phyloP scores from a whole-genome alignment of 2,797 vertebrate genomes.

The Carcharodon carcharias region DNA sequence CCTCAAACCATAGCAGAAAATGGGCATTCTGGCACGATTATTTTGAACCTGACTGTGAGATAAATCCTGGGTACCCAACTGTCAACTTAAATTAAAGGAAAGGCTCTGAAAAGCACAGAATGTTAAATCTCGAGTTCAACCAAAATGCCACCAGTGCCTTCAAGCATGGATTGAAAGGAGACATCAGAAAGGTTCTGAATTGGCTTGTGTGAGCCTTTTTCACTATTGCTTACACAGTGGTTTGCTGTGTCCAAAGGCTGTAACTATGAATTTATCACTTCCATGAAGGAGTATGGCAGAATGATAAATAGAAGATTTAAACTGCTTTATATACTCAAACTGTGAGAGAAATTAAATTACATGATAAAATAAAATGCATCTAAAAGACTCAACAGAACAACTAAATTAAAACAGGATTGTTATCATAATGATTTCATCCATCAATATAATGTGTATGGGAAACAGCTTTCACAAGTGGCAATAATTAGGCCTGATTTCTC shows the following conservation, averaged over 20 bases:
- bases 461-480: neutral
- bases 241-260: neutral
- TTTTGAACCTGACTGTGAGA: constrained; percentile 31
- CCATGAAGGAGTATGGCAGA: constrained; percentile 10
- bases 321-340: constrained; percentile 11
- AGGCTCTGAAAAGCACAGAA: constrained; percentile 8
- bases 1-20: constrained; percentile 23
- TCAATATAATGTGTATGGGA: constrained; percentile 25
- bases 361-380: constrained; percentile 29
- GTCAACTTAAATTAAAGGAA: constrained; percentile 30
- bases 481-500: neutral
- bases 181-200: constrained; percentile 34
- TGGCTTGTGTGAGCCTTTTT: constrained; percentile 10
- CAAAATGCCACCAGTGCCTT: constrained; percentile 24
- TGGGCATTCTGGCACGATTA: constrained; percentile 24
- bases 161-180: constrained; percentile 26
- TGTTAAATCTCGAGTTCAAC: constrained; percentile 28
- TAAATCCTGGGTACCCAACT: constrained; percentile 17
- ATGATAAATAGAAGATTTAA: constrained; percentile 32
- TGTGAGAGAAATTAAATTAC: constrained; percentile 34
- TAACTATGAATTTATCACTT: constrained; percentile 19
- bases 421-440: constrained; percentile 31
- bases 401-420: constrained; percentile 29
- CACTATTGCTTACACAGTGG: neutral
- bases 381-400: constrained; percentile 20